Evolutionary conservation across 2,113 vertebrate species (phyloP), one percentile per base, ranked within the genome.

Genomic region (Corythaixoides concolor): DNA sequence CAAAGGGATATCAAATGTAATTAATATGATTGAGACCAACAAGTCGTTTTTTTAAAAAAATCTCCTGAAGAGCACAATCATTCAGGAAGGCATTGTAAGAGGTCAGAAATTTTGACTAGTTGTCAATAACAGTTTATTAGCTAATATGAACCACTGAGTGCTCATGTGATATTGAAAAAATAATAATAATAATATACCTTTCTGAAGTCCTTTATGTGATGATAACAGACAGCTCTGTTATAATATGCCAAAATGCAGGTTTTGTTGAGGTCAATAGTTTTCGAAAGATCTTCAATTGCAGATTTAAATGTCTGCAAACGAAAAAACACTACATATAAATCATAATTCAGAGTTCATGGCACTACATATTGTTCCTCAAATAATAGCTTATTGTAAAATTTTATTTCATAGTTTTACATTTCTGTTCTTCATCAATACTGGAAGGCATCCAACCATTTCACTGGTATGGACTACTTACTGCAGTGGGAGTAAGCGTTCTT

Each of bases 191-290:
- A 45, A 49, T 10, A 70, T 95, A 98, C 98, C 97, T 97, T 94
- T 66, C 94, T 76, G 93, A 97, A 95, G 82, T 98, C 96, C 73
- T 94, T 96, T 88, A 98, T 95, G 68, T 97, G 95, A 53, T 98
- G 97, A 58, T 97, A 98, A 92, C 98, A 98, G 66, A 98, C 50
- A 21, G 97, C 98, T 95, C 98, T 98, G 90, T 98, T 98, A 93
- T 98, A 99, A 96, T 97, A 98, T n/a, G 98, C 98, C 92, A 98
- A 59, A 55, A 96, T 92, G 53, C 95, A 98, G 33, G 69, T 93
- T 79, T 95, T 96, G 88, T 98, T 94, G 53, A 98, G 96, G 56
- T 93, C 90, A 32, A 98, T 91, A 50, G 97, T 96, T 90, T 75
- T 97, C 56, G 95, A 98, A 91, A 98, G 95, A 96, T 99, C 98